Evolutionary conservation across 92 coral and sea anemone species (phyloP), one percentile per base, ranked within the genome.

Genomic region (Porites divaricata): DNA sequence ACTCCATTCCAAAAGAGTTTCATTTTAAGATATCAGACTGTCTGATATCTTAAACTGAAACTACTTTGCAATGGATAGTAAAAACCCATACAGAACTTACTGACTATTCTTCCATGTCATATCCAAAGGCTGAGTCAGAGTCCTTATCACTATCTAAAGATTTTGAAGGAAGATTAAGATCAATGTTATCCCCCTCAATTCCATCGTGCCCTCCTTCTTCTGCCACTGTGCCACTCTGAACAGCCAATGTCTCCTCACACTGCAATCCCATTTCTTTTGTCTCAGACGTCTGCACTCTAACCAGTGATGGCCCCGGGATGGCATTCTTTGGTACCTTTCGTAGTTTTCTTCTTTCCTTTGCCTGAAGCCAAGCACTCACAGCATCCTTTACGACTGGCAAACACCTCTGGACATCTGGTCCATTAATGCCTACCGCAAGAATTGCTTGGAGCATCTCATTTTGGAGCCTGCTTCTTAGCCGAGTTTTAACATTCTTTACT

Each of bases 391-490:
- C n/a, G n/a, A n/a, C n/a, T n/a, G n/a, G n/a, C n/a, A n/a, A n/a
- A n/a, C n/a, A n/a, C n/a, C 83, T 81, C 86, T 81, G 86, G 86
- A 70, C 86, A 70, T 81, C 86, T 81, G 86, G 86, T 81, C 86
- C 86, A 81, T 81, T 81, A 81, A 82, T 80, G 50, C 76, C 76
- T 26, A 68, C 65, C 51, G 66, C 85, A 51, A 74, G 78, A 52
- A 74, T 74, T 74, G 78, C 63, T 74, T 74, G 78, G 45, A 74
- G 64, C 78, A 74, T 74, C 22, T 53, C 63, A 24, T 74, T 74
- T 2, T 74, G 78, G 78, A 74, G 63, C 78, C 78, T 74, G 64
- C 63, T 74, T 74, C 78, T 52, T 74, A 52, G 13, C 21, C 64
- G 64, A 80, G 85, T 80, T 77, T 68, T 68, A 21, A 80, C 76